A percentile compares a stretch with the other conserved stretches of the same genome.
Conservation (phyloP, 37 sponge, comb jelly and placozoan genomes). For the Theonella swinhoei region DNA sequence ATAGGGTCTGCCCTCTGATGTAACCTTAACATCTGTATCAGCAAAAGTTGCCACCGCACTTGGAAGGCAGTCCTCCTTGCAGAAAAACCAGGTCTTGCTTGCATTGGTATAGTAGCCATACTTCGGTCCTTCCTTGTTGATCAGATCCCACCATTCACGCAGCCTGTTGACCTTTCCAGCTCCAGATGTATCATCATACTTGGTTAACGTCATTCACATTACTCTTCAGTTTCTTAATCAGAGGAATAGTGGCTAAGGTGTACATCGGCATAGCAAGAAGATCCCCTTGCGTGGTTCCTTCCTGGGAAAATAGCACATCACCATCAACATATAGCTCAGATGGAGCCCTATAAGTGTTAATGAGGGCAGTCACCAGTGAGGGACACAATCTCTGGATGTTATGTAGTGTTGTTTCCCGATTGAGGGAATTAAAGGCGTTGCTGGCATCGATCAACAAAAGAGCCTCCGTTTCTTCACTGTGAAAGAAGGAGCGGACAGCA, state of each 20-base stretch:
- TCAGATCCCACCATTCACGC: conserved; percentile 47
- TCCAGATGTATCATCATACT: conserved; percentile 12
- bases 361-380: conserved; percentile 19
- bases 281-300: too few relatives aligned
- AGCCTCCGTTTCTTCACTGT: too few relatives aligned
- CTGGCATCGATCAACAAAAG: too few relatives aligned
- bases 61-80: conserved; percentile 6
- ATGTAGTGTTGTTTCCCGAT: conserved; percentile 30
- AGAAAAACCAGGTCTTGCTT: conserved; percentile 37
- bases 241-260: too few relatives aligned
- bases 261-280: too few relatives aligned
- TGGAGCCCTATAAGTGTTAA: conserved; percentile 44
- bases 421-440: too few relatives aligned
- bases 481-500: conserved; percentile 7
- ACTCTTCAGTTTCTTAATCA: too few relatives aligned
- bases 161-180: too few relatives aligned
- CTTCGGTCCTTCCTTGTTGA: conserved; percentile 29
- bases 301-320: too few relatives aligned
- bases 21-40: background rate
- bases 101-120: conserved; percentile 56
- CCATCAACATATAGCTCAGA: conserved; percentile 50
- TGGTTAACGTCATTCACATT: conserved; percentile 23
- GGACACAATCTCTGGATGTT: conserved; percentile 44
- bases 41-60: background rate
- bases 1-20: conserved; percentile 35